Conservation (phyloP, 1,140 invertebrate genomes). For the Meloidogyne floridensis region DNA sequence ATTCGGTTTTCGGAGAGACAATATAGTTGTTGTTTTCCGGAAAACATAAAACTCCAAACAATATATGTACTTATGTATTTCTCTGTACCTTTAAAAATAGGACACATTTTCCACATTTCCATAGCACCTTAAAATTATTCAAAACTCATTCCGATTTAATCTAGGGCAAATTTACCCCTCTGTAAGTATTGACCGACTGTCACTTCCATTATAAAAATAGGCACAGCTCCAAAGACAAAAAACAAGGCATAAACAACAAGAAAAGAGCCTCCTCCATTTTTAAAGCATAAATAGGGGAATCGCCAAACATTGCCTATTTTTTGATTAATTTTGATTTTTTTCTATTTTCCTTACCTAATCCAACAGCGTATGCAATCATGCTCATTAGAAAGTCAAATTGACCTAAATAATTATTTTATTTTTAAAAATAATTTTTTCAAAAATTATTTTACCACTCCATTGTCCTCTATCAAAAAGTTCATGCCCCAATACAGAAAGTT, state of each 20-base stretch:
- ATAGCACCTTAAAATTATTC: slow-evolving; percentile 68
- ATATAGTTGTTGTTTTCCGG: not conserved
- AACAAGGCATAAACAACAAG: slow-evolving; percentile 63
- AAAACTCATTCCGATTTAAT: slow-evolving; percentile 62
- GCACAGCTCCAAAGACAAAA: slow-evolving; percentile 72
- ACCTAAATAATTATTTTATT: slow-evolving; percentile 45
- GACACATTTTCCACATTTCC: slow-evolving; percentile 79
- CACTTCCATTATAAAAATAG: slow-evolving; percentile 77
- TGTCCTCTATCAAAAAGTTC: slow-evolving; percentile 59
- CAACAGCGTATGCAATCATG: slow-evolving; percentile 83
- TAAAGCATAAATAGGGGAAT: slow-evolving; percentile 69
- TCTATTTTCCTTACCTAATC: slow-evolving; percentile 69
- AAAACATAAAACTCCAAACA: too few relatives aligned
- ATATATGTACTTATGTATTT: too few relatives aligned
- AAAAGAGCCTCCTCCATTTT: slow-evolving; percentile 68
- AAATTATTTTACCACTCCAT: slow-evolving; percentile 51
- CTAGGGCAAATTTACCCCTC: slow-evolving; percentile 68
- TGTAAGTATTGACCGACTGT: slow-evolving; percentile 78
- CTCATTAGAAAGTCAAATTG: slow-evolving; percentile 56
- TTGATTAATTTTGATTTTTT: slow-evolving; percentile 1
- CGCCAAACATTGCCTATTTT: slow-evolving; percentile 68
- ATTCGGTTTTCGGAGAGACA: not conserved
- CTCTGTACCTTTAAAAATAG: slow-evolving; percentile 76
- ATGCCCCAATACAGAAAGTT: slow-evolving; percentile 51
- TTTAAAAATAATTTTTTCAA: not conserved